phyloP scores from a whole-genome alignment of 2,113 vertebrate genomes.

The Lepisosteus osseus region DNA sequence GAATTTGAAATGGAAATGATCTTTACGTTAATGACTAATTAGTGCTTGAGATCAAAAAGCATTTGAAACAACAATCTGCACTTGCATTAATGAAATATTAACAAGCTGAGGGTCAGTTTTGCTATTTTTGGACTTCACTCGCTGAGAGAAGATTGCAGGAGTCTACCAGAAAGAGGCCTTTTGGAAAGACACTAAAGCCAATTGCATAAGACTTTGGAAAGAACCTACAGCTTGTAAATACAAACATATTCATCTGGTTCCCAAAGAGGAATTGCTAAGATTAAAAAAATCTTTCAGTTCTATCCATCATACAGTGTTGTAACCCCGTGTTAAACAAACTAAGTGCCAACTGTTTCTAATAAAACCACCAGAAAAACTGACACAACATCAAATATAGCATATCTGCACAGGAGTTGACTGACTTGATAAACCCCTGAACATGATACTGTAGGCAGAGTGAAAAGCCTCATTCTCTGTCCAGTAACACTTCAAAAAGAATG shows the following conservation, averaged over 20 bases:
- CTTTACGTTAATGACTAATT: constrained; percentile 55
- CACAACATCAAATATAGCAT: not conserved
- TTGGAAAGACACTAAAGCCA: constrained; percentile 41
- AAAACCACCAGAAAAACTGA: not conserved
- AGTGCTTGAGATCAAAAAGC: constrained; percentile 53
- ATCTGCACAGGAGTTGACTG: not conserved
- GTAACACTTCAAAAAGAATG: too few species aligned
- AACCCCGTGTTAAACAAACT: not conserved
- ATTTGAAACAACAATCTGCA: constrained; percentile 55
- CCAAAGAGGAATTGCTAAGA: constrained; percentile 32
- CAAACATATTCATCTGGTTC: constrained; percentile 30
- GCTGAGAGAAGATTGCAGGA: constrained; percentile 38
- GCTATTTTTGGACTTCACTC: constrained; percentile 56
- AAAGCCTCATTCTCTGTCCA: too few species aligned
- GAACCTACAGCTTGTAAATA: constrained; percentile 42
- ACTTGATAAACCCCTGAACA: not conserved
- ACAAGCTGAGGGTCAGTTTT: constrained; percentile 51
- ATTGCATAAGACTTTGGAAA: constrained; percentile 21
- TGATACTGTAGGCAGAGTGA: too few species aligned
- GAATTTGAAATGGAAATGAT: constrained; percentile 42
- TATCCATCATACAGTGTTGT: not conserved
- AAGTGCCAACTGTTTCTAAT: not conserved
- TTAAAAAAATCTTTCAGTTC: not conserved
- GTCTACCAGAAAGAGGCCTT: constrained; percentile 29
- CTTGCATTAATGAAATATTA: constrained; percentile 60